These are phyloP conservation scores for Elgaria multicarinata DNA, from an alignment of 2,113 vertebrate species.

Conservation along the genomic window DNA sequence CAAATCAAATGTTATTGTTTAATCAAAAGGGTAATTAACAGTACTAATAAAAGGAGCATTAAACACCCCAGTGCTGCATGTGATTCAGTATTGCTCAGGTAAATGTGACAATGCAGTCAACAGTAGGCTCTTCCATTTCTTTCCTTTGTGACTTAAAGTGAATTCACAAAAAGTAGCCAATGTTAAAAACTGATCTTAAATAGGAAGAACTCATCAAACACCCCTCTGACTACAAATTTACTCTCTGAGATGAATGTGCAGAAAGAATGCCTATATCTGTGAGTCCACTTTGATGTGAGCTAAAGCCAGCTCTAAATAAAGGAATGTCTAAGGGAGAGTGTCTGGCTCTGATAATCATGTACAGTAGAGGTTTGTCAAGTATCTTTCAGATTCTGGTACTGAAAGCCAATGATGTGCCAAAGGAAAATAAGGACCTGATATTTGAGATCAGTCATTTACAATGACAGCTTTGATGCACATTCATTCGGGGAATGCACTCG, in stretches of 20 bases:
- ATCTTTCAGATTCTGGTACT: background rate
- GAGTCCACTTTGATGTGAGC: background rate
- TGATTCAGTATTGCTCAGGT: background rate
- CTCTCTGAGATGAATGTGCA: fast-evolving
- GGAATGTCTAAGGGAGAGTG: background rate
- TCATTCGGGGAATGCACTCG: fast-evolving
- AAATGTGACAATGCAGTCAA: background rate
- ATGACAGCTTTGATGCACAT: background rate
- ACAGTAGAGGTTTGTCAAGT: slow-evolving; percentile 30
- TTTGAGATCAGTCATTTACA: background rate
- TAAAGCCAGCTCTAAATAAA: slow-evolving; percentile 30
- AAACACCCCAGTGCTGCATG: background rate
- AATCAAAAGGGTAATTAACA: background rate
- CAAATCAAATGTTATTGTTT: background rate
- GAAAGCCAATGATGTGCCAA: slow-evolving; percentile 17
- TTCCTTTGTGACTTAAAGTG: background rate
- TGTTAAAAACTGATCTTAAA: slow-evolving; percentile 29
- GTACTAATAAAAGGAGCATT: background rate
- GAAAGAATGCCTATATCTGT: background rate
- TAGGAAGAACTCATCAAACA: slow-evolving; percentile 36
- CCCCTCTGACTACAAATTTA: slow-evolving; percentile 26
- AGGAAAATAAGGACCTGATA: slow-evolving; percentile 27
- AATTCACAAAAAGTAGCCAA: background rate
- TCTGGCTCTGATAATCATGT: slow-evolving; percentile 12
- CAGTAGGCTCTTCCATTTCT: background rate